phyloP scores from a whole-genome alignment of 1,140 invertebrate genomes.

The Bombus waltoni region DNA sequence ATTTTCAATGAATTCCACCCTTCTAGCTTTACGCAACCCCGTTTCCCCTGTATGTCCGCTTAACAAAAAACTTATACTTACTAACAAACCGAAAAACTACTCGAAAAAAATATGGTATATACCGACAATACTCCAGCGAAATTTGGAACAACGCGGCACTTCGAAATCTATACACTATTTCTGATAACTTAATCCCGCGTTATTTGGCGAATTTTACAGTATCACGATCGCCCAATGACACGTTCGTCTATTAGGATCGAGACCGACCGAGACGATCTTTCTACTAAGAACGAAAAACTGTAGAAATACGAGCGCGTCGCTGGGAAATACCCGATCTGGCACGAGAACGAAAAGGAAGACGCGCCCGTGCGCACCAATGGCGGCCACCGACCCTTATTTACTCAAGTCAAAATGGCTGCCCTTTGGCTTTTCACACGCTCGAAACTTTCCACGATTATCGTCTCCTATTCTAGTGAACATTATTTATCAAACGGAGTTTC shows the following conservation, averaged over 20 bases:
- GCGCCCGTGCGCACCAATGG: slow-evolving; percentile 80
- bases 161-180: slow-evolving; percentile 62
- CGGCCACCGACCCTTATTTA: slow-evolving; percentile 78
- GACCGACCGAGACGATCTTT: not conserved
- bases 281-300: slow-evolving; percentile 14
- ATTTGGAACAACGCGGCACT: slow-evolving; percentile 60
- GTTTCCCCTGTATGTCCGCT: not conserved
- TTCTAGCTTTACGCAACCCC: not conserved
- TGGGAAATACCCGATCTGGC: slow-evolving; percentile 45
- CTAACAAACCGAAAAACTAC: not conserved
- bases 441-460: slow-evolving; percentile 49
- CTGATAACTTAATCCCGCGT: slow-evolving; percentile 63
- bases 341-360: slow-evolving; percentile 75
- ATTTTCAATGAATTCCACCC: slow-evolving; percentile 63
- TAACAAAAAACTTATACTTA: not conserved
- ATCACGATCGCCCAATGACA: slow-evolving; percentile 10
- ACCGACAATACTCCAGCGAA: not conserved
- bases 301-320: slow-evolving; percentile 32
- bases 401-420: slow-evolving; percentile 78
- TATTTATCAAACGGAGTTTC: not conserved
- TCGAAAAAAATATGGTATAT: not conserved
- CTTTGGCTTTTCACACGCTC: slow-evolving; percentile 73
- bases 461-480: not conserved
- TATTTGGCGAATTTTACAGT: slow-evolving; percentile 51
- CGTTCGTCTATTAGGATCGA: slow-evolving; percentile 20